Conservation (phyloP, 2,113 vertebrate species). For the Solea senegalensis region DNA sequence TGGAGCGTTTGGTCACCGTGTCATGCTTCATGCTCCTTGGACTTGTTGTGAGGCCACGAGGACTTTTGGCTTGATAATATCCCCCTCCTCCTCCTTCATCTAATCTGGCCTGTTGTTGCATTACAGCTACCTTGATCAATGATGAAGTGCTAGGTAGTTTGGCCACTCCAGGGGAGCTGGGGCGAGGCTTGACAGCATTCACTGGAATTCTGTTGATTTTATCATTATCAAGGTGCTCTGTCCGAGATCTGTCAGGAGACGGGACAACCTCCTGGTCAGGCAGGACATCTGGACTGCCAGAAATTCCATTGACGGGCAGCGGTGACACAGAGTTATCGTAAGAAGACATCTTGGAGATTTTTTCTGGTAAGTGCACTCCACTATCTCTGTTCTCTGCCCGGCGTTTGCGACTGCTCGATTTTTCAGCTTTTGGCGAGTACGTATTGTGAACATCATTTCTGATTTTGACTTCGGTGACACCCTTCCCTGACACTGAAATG, state of each 20-base stretch:
- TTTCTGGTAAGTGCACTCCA: conserved; percentile 86
- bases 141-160: conserved; percentile 90
- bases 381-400: conserved; percentile 88
- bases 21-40: conserved; percentile 87
- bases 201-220: conserved; percentile 92
- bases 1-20: conserved; percentile 85
- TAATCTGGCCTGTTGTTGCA: conserved; percentile 88
- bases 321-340: conserved; percentile 86
- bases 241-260: conserved; percentile 79
- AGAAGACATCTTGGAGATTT: conserved; percentile 85
- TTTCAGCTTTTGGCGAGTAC: conserved; percentile 89
- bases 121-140: conserved; percentile 87
- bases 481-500: conserved; percentile 78
- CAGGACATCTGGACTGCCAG: conserved; percentile 87
- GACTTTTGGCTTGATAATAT: conserved; percentile 86
- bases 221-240: conserved; percentile 90
- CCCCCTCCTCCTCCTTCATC: conserved; percentile 79
- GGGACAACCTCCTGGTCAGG: conserved; percentile 83
- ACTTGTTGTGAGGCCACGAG: conserved; percentile 86
- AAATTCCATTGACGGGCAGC: conserved; percentile 89
- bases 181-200: conserved; percentile 94
- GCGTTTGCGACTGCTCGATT: conserved; percentile 87
- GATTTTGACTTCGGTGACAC: conserved; percentile 87
- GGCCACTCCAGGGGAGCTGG: conserved; percentile 91
- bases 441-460: conserved; percentile 93